These are phyloP conservation scores for Jaculus jaculus DNA, from an alignment of 2,113 vertebrate genomes.

Conservation along the genomic window DNA sequence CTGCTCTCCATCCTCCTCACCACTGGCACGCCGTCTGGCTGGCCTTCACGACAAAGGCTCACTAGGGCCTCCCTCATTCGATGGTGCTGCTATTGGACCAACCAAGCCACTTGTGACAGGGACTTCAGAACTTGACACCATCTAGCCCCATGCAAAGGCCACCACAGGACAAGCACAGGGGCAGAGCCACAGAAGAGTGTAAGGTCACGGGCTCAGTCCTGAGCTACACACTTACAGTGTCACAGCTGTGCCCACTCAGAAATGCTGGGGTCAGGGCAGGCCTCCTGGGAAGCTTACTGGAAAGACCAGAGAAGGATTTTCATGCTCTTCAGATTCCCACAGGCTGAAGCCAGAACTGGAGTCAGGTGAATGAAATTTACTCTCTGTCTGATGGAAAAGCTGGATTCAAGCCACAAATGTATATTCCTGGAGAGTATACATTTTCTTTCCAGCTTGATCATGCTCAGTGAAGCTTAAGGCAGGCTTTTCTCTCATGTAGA, in stretches of 20 bases:
- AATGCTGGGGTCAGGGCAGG: not conserved
- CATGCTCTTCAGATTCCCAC: not conserved
- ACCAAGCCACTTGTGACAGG: not conserved
- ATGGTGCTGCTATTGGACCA: rapidly evolving
- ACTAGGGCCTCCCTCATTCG: not conserved
- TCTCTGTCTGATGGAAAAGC: not conserved
- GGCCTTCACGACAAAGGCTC: not conserved
- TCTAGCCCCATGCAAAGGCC: not conserved
- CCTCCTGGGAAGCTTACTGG: not conserved
- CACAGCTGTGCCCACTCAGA: rapidly evolving
- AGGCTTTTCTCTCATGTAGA: not conserved
- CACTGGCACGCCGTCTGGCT: not conserved
- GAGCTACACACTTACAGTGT: rapidly evolving
- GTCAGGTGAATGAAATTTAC: not conserved
- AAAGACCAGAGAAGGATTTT: not conserved
- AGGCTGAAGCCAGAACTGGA: not conserved
- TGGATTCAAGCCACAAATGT: not conserved
- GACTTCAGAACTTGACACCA: not conserved
- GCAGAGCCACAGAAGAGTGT: rapidly evolving
- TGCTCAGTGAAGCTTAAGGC: not conserved
- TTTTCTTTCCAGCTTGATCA: not conserved
- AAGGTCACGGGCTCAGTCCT: not conserved
- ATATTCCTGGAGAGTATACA: not conserved
- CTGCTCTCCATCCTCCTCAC: not conserved
- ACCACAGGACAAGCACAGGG: not conserved